phyloP scores from a whole-genome alignment of 1,140 invertebrate species.

The Oppia nitens region DNA sequence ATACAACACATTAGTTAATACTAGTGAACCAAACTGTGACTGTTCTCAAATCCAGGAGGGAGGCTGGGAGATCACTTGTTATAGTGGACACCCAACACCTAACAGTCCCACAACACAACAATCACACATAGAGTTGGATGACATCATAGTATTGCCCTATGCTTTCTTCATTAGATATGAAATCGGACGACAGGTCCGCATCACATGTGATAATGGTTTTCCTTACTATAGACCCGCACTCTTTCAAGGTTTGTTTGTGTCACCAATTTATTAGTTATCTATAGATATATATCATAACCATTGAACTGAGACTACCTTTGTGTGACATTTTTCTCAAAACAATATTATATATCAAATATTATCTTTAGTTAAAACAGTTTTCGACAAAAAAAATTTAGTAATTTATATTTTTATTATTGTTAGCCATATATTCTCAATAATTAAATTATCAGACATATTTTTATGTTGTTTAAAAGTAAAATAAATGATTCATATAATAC shows the following conservation, averaged over 20 bases:
- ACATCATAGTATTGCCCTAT: not conserved
- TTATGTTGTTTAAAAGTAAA: no score
- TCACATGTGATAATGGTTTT: slow-evolving; percentile 6
- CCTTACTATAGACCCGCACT: slow-evolving; percentile 6
- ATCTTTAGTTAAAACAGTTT: no score
- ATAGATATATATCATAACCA: no score
- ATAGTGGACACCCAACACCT: not conserved
- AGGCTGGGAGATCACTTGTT: slow-evolving; percentile 11
- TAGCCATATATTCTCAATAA: no score
- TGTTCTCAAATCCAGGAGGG: slow-evolving; percentile 7
- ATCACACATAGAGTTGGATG: not conserved
- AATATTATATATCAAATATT: no score
- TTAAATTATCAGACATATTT: no score
- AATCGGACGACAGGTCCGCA: not conserved
- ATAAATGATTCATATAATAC: no score
- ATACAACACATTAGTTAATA: not conserved
- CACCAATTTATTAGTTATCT: no score
- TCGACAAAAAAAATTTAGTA: no score
- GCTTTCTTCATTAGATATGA: slow-evolving; percentile 4
- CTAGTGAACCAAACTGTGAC: slow-evolving; percentile 1
- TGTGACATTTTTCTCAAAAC: no score
- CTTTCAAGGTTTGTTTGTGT: slow-evolving; percentile 15
- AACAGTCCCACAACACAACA: not conserved
- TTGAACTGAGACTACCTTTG: no score
- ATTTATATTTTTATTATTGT: no score